These are phyloP conservation scores for Nasonia giraulti DNA, from an alignment of 1,140 invertebrate species.

Conservation along the genomic window DNA sequence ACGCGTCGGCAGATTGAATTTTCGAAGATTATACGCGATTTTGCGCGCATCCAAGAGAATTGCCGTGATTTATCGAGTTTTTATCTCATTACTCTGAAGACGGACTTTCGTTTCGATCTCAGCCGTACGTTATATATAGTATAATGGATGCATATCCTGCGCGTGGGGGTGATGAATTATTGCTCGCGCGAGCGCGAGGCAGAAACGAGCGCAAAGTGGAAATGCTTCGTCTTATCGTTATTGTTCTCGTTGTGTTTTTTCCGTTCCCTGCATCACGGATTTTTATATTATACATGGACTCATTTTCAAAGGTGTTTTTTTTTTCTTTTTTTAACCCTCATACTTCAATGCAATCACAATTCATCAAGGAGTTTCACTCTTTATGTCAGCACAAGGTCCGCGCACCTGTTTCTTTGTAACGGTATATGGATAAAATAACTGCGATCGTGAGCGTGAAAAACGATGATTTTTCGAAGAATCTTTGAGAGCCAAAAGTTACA, in stretches of 20 bases:
- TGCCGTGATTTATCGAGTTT: neutral
- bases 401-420: neutral
- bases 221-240: slow-evolving; percentile 27
- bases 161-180: too few species aligned
- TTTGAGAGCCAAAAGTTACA: slow-evolving; percentile 34
- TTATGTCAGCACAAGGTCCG: slow-evolving; percentile 36
- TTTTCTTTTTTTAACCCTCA: neutral
- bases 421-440: slow-evolving; percentile 22
- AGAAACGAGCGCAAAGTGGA: slow-evolving; percentile 30
- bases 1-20: neutral
- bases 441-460: slow-evolving; percentile 41
- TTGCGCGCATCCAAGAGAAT: neutral
- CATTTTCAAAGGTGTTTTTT: slow-evolving; percentile 9
- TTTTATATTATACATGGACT: neutral
- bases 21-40: neutral
- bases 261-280: neutral
- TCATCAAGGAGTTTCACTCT: slow-evolving; percentile 28
- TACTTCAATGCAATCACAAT: slow-evolving; percentile 26
- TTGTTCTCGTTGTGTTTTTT: slow-evolving; percentile 18
- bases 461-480: slow-evolving; percentile 12
- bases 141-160: too few species aligned
- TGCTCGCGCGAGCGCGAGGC: neutral
- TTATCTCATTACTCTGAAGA: neutral
- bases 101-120: neutral
- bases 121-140: too few species aligned